Percentiles rank a stretch among this genome's conserved stretches.
These are phyloP conservation scores for Callimorpha dominula DNA, from an alignment of 2,888 invertebrate genomes.

Conservation along the genomic window DNA sequence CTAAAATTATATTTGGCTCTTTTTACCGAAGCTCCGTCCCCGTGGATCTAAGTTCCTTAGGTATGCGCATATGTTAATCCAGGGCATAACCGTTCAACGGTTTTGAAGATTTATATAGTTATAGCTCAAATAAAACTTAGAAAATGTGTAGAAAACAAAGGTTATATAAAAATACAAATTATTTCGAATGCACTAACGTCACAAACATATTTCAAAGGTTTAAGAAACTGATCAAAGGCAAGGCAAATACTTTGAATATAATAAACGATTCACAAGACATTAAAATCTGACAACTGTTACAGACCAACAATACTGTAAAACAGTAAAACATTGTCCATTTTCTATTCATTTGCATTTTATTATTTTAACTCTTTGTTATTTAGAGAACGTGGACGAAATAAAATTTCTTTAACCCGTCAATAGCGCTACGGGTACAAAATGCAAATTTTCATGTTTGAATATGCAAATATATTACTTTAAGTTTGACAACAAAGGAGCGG, in stretches of 20 bases:
- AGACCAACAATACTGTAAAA: conserved; percentile 41
- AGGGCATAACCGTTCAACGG: too few species aligned
- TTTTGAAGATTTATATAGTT: too few species aligned
- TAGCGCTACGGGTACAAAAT: conserved; percentile 70
- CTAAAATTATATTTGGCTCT: too few species aligned
- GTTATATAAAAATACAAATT: not conserved
- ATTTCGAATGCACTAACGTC: not conserved
- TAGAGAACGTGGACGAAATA: conserved; percentile 60
- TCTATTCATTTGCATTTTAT: conserved; percentile 77
- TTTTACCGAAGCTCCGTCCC: too few species aligned
- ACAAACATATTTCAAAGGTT: not conserved
- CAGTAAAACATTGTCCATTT: conserved; percentile 58
- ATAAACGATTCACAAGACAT: not conserved
- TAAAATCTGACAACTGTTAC: not conserved
- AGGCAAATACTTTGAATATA: not conserved
- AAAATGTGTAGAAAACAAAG: not conserved
- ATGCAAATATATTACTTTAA: conserved; percentile 79
- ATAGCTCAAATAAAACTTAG: too few species aligned
- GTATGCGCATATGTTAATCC: too few species aligned
- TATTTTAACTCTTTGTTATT: conserved; percentile 70
- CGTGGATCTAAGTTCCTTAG: too few species aligned
- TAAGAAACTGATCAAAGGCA: not conserved
- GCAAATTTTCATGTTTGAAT: conserved; percentile 76
- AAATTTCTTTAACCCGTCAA: conserved; percentile 68
- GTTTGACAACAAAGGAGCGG: conserved; percentile 65